Conservation (phyloP, 2,113 vertebrate species). For the Petrocephalus zakoni region DNA sequence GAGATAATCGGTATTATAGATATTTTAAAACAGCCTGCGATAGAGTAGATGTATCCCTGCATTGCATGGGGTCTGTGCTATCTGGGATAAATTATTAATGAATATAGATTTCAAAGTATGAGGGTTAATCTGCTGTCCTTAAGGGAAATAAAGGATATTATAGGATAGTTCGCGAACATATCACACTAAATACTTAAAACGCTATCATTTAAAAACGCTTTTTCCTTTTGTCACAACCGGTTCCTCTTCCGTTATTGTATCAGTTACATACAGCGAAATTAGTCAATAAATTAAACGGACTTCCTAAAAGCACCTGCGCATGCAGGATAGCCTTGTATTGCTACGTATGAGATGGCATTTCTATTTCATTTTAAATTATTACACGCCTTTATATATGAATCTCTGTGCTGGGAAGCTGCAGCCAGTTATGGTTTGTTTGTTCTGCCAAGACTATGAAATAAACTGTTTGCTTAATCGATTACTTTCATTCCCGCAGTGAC, state of each 20-base stretch:
- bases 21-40: not conserved
- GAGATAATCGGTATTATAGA: not conserved
- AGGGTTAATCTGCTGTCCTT: not conserved
- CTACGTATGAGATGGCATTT: not conserved
- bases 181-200: not conserved
- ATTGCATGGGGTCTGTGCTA: not conserved
- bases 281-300: not conserved
- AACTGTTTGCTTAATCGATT: not conserved
- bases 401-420: not conserved
- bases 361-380: constrained; percentile 1
- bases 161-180: not conserved
- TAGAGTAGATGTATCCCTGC: not conserved
- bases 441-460: not conserved
- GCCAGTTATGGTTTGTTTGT: not conserved
- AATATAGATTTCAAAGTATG: not conserved
- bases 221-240: not conserved
- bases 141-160: not conserved
- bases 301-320: not conserved
- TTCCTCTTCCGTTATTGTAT: not conserved
- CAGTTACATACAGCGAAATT: not conserved
- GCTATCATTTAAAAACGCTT: not conserved
- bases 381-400: not conserved
- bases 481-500: not conserved
- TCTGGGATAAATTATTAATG: not conserved
- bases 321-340: not conserved